Evolutionary conservation across 2,888 invertebrate genomes (phyloP).

Genomic region (Pecten maximus): DNA sequence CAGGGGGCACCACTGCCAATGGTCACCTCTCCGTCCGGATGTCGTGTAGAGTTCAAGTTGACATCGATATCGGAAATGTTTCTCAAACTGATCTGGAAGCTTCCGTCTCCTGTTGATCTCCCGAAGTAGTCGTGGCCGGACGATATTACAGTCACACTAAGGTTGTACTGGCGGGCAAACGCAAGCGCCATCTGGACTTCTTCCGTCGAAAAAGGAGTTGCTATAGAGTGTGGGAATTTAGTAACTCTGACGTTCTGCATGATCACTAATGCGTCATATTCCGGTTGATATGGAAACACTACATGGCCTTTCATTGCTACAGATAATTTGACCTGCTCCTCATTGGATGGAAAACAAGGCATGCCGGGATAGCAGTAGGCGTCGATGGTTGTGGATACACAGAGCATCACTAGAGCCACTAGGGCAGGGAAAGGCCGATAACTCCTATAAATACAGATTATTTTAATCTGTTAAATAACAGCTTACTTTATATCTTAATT

Average conservation of each 20-base stretch:
- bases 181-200: conserved; percentile 56
- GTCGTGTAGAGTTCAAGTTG: conserved; percentile 53
- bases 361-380: conserved; percentile 41
- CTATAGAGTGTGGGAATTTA: conserved; percentile 52
- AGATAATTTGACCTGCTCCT: conserved; percentile 24
- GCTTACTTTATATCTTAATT: no score
- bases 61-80: conserved; percentile 52
- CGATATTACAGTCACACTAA: conserved; percentile 51
- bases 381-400: neutral
- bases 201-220: conserved; percentile 35
- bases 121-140: conserved; percentile 61
- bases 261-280: conserved; percentile 40
- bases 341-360: conserved; percentile 42
- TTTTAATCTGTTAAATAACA: no score
- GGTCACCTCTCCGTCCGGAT: conserved; percentile 58
- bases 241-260: conserved; percentile 51
- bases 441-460: neutral
- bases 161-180: conserved; percentile 54
- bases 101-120: conserved; percentile 58
- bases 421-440: neutral
- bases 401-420: neutral
- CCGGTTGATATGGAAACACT: conserved; percentile 16
- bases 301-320: conserved; percentile 23
- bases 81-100: conserved; percentile 51
- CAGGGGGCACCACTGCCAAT: conserved; percentile 59